Conservation (phyloP, 2,113 vertebrate genomes). For the Aramus guarauna region DNA sequence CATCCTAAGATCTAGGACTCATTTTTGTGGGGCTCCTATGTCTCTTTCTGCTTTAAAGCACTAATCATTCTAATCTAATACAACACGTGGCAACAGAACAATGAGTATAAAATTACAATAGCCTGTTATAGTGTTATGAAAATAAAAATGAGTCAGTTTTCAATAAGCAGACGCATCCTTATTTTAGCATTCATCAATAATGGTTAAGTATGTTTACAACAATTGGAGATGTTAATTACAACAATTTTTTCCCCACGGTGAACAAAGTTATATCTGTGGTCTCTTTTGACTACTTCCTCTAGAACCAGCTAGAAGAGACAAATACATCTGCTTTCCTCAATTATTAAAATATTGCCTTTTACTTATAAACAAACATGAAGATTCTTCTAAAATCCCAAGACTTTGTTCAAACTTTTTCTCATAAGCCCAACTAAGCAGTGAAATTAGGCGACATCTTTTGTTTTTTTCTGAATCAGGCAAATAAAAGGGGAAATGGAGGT, state of each 20-base stretch:
- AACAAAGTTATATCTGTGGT: neutral
- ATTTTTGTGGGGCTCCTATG: neutral
- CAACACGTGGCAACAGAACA: neutral
- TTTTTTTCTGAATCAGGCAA: neutral
- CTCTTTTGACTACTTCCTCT: neutral
- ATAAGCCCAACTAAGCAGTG: neutral
- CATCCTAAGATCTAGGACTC: neutral
- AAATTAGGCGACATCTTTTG: neutral
- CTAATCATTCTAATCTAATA: neutral
- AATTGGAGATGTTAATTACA: neutral
- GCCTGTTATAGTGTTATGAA: neutral
- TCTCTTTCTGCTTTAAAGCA: neutral
- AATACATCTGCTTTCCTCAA: neutral
- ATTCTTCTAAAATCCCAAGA: neutral
- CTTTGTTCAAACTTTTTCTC: neutral
- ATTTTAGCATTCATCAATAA: neutral
- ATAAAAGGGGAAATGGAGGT: neutral
- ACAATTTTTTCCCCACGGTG: neutral
- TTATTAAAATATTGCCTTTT: neutral
- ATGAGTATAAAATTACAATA: neutral
- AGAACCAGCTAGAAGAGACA: neutral
- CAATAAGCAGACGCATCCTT: neutral
- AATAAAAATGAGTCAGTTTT: neutral
- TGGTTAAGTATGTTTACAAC: neutral
- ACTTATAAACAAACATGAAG: neutral